Evolutionary conservation across 2,797 vertebrate genomes (phyloP).

Genomic region (Melanotaenia boesemani): DNA sequence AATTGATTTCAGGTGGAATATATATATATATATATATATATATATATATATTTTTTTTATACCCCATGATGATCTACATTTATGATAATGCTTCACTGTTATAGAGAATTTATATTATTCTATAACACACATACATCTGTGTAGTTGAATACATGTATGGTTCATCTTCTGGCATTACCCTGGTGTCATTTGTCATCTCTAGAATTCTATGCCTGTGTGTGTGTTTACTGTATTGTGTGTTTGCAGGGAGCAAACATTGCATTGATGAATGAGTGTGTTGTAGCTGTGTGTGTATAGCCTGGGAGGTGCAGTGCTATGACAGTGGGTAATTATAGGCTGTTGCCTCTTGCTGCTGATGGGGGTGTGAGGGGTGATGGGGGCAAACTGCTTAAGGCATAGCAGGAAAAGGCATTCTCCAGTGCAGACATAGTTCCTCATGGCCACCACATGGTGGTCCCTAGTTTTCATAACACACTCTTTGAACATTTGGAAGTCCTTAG

Average conservation of each 20-base stretch:
- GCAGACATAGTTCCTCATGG: conserved; percentile 50
- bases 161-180: conserved; percentile 8
- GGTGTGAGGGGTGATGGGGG: conserved; percentile 31
- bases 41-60: too few species aligned
- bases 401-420: conserved; percentile 45
- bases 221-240: conserved; percentile 19
- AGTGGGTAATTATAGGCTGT: conserved; percentile 27
- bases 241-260: neutral
- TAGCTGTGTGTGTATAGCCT: conserved; percentile 3
- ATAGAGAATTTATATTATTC: conserved; percentile 4
- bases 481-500: conserved; percentile 35
- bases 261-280: conserved; percentile 8
- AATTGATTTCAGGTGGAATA: neutral
- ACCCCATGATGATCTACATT: neutral
- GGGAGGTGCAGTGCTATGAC: conserved; percentile 4
- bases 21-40: too few species aligned
- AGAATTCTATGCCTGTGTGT: conserved; percentile 3
- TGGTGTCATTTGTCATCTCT: conserved; percentile 32
- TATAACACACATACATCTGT: neutral
- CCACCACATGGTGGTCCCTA: conserved; percentile 19
- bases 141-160: conserved; percentile 13
- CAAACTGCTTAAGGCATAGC: conserved; percentile 40
- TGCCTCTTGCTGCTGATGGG: conserved; percentile 24
- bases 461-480: conserved; percentile 26
- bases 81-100: neutral